Conservation (phyloP, 30 jellyfish, hydroid and myxozoan genomes). For the Turritopsis rubra region DNA sequence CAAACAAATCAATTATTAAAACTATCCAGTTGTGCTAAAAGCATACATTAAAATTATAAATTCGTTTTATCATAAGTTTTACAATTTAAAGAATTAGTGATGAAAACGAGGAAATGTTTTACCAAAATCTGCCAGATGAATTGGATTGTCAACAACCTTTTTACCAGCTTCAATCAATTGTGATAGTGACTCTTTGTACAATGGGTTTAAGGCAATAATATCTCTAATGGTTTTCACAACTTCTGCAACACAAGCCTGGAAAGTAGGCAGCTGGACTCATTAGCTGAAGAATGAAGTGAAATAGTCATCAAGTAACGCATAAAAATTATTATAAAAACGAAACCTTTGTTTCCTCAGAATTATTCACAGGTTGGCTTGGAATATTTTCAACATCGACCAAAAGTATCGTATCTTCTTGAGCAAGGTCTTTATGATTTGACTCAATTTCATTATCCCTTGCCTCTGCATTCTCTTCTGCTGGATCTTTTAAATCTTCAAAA, state of each 20-base stretch:
- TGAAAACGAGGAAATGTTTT: too few relatives aligned
- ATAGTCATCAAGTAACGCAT: background rate
- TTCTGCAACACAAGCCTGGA: constrained; percentile 89
- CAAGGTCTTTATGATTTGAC: background rate
- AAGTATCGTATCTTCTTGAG: constrained; percentile 32
- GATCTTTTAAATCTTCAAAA: constrained; percentile 5
- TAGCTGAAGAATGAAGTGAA: background rate
- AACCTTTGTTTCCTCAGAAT: constrained; percentile 79
- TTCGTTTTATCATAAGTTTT: too few relatives aligned
- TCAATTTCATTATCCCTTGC: background rate
- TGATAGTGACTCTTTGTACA: constrained; percentile 75
- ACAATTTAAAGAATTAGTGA: too few relatives aligned
- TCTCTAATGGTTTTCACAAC: constrained; percentile 86
- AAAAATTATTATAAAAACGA: background rate
- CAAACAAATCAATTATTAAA: background rate
- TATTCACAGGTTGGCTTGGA: constrained; percentile 55
- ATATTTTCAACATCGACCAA: constrained; percentile 77
- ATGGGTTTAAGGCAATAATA: constrained; percentile 79
- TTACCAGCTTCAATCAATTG: constrained; percentile 92
- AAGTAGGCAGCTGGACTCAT: too few relatives aligned
- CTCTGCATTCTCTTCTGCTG: background rate
- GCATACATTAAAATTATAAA: background rate
- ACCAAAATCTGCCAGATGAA: constrained; percentile 94
- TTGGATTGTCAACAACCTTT: constrained; percentile 87
- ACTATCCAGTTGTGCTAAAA: too few relatives aligned